phyloP scores from a whole-genome alignment of 2,888 invertebrate genomes.

The Ophraella communa region DNA sequence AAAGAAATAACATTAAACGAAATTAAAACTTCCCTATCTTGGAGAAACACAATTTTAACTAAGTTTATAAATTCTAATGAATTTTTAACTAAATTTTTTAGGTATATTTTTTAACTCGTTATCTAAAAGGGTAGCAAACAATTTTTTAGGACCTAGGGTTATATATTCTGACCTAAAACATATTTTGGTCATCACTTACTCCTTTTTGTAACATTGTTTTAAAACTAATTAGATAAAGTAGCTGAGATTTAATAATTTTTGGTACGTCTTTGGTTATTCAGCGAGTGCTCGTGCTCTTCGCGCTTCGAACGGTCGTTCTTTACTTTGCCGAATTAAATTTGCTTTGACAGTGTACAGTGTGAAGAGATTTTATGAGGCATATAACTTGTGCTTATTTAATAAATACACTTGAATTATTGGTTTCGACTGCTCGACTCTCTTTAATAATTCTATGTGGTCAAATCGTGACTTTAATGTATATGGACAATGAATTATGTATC shows the following conservation, averaged over 20 bases:
- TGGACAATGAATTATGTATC: slow-evolving; percentile 2
- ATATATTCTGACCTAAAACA: too few species aligned
- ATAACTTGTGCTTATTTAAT: slow-evolving; percentile 32
- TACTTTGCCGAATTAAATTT: slow-evolving; percentile 38
- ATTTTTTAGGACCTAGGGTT: too few species aligned
- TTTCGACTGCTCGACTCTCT: slow-evolving; percentile 18
- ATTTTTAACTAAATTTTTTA: too few species aligned
- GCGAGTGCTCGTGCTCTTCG: slow-evolving; percentile 3
- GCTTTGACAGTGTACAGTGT: slow-evolving; percentile 37
- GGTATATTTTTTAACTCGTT: too few species aligned
- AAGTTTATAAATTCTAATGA: too few species aligned
- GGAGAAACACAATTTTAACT: too few species aligned
- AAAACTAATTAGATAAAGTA: too few species aligned
- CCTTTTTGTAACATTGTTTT: too few species aligned
- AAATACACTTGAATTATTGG: slow-evolving; percentile 30
- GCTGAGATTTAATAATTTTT: not conserved
- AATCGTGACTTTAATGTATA: slow-evolving; percentile 10
- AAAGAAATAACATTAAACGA: too few species aligned
- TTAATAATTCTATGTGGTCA: slow-evolving; percentile 21
- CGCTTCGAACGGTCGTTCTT: not conserved
- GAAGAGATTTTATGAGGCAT: slow-evolving; percentile 31
- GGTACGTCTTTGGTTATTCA: not conserved
- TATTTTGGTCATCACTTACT: too few species aligned
- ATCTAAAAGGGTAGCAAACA: too few species aligned
- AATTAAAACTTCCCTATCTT: too few species aligned